Base-by-base conservation (phyloP, 2,113 vertebrate species). In the Tragelaphus scriptus region DNA sequence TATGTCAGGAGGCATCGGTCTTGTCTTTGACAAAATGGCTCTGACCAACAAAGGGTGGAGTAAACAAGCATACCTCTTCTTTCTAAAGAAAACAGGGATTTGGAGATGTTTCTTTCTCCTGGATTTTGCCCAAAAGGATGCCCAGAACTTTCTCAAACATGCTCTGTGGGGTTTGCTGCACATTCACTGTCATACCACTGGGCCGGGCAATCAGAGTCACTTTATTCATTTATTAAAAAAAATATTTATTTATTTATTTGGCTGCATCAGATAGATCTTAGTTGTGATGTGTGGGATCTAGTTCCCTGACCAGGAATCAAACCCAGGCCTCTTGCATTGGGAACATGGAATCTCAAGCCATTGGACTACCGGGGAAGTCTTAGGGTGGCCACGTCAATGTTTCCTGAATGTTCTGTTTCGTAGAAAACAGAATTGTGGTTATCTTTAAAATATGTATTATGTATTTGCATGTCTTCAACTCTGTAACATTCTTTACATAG, bases 401-500 rank as follows among this genome's bases (percentile, higher is more conserved):
- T 63, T 88, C n/a, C 49, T 49, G 75, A 88, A 40, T 51, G 19
- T 68, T 87, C 55, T 85, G 8, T 59, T 94, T 96, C 51, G 71
- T 61, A 89, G 55, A 61, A 91, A 96, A 93, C n/a, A 91, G 86
- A 91, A 89, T 53, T 61, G 4, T 95, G 32, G n/a, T 89, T 96
- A 55, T 91, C 44, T 30, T 77, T 93, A 95, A 90, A 85, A 58
- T 75, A 68, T 28, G 32, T 94, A 19, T 19, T 68, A 88, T 90
- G 19, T 75, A 59, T 94, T 79, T 91, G 71, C 65, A 77, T 97
- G 36, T 47, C 90, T 94, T 93, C 82, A 61, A 25, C n/a, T 96
- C 89, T 36, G 58, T n/a, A 81, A 92, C 32, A 88, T 25, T 93
- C 21, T 56, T 97, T 87, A 97, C 79, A 59, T 58, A 80, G 40